Base-by-base conservation (phyloP, 2,888 invertebrate genomes). In the Steinernema carpocapsae region DNA sequence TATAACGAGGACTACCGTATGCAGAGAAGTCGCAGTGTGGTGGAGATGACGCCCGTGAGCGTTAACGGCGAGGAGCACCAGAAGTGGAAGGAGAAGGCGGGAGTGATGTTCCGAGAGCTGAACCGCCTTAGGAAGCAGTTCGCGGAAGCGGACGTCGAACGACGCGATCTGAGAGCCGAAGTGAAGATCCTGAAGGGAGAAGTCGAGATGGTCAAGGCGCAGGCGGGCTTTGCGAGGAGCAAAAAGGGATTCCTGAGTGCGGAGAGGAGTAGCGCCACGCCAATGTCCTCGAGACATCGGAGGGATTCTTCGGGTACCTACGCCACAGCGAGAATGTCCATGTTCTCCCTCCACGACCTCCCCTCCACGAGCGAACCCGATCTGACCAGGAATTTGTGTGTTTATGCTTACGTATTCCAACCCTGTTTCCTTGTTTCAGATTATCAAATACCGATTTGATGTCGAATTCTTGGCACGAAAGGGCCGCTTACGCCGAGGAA, bases 131-230 rank as follows among this genome's bases (percentile, higher is more conserved):
- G 86, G 19, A 76, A 76, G 17, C 79, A 79, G 42, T 78, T 83
- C 71, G 71, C 32, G 19, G 59, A 59, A 17, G 70, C 76, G 4
- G 81, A 81, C 71, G 64, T 45, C 24, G 81, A 82, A 42, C 74
- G 77, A 12, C 70, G 76, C 10, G 76, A 79, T 1, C 64, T 78
- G 10, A 72, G 72, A 7, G 80, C 81, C 7, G 83, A 86, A 71
- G 48, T 86, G 59, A 80, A 84, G 0, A 79, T 86, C 59, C 77
- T 84, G 46, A 71, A 82, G 22, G 86, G 86, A 26, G 86, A 87
- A 75, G 52, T 85, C 52, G 85, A 84, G 59, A 74, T 86, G 74
- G 80, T 81, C 2, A 79, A 76, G 37, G 75, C 76, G n/a, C 80
- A 79, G 32, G 48, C 59, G 12, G 48, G 64, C 2, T 26, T 37